Evolutionary conservation across 2,113 vertebrate genomes (phyloP), one percentile per base, ranked within the genome.

Genomic region (Tachycineta bicolor): DNA sequence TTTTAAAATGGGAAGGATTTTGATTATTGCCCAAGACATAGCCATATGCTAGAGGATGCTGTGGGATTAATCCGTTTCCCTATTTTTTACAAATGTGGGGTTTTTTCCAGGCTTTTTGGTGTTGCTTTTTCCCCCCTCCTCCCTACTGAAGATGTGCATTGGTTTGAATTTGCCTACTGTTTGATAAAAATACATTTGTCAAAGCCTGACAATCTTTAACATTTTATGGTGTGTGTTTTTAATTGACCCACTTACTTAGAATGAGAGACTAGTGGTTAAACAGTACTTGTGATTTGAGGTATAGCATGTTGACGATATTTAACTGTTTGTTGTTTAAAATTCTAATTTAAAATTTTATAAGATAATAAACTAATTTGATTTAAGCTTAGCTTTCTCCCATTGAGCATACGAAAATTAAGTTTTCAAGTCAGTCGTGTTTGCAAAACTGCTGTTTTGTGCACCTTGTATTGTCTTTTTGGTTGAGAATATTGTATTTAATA

Each of bases 221-320:
- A 84, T 95, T 97, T 97, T 97, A 92, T 96, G 91, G 90, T 97
- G 91, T 96, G 83, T 93, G 96, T 97, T 97, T 98, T 97, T 97
- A 97, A 95, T 96, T 97, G 96, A 96, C 93, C 92, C 94, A 82
- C 95, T 97, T 97, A 96, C 79, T 94, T 98, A 97, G 97, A 96
- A 94, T 65, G 90, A 96, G 74, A 94, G 97, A 93, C 82, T 98
- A 97, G 96, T 96, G 97, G 96, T 98, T 98, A 97, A 97, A 97
- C 96, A 97, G 96, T 98, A 97, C 95, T 97, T 97, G 98, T 98
- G 97, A 98, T 97, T 97, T 97, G 97, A 98, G 97, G 97, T 97
- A 93, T 82, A 98, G 98, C 98, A 98, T 98, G 97, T 98, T 97
- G 97, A 98, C 94, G 91, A 95, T 98, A 97, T 97, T 98, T 98